Conservation (phyloP, 2,113 vertebrate species). For the Tylochromis polylepis region DNA sequence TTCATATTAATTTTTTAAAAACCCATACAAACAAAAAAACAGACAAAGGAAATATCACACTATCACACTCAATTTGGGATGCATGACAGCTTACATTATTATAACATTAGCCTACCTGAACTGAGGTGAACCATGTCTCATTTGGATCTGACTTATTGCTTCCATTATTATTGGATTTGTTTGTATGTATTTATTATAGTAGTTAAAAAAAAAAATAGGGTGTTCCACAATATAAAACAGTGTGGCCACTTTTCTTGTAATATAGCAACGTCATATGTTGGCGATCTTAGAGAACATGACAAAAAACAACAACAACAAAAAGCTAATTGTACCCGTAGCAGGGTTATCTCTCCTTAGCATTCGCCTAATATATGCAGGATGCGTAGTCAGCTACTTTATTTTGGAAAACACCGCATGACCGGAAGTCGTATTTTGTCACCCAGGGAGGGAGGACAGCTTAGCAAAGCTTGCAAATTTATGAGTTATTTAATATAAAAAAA, state of each 20-base stretch:
- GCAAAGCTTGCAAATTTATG: slow-evolving; percentile 14
- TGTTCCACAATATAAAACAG: background rate
- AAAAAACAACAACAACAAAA: no score
- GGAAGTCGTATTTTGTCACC: slow-evolving; percentile 6
- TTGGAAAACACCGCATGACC: slow-evolving; percentile 8
- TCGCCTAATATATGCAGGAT: background rate
- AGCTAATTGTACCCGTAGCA: background rate
- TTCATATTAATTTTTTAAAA: background rate
- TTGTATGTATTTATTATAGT: background rate
- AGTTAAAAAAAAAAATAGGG: background rate
- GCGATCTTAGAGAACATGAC: background rate
- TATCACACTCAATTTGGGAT: background rate
- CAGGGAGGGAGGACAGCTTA: background rate
- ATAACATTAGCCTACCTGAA: background rate
- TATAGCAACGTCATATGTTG: no score
- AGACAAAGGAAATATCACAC: background rate
- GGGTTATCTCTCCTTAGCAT: background rate
- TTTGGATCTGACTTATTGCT: background rate
- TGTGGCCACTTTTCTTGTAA: background rate
- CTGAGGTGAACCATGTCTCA: background rate
- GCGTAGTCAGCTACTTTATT: background rate
- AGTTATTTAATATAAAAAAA: background rate
- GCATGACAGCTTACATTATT: background rate
- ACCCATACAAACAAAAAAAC: no score
- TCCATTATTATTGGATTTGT: background rate